Evolutionary conservation across 2,797 vertebrate species (phyloP).

Genomic region (Carduelis carduelis): DNA sequence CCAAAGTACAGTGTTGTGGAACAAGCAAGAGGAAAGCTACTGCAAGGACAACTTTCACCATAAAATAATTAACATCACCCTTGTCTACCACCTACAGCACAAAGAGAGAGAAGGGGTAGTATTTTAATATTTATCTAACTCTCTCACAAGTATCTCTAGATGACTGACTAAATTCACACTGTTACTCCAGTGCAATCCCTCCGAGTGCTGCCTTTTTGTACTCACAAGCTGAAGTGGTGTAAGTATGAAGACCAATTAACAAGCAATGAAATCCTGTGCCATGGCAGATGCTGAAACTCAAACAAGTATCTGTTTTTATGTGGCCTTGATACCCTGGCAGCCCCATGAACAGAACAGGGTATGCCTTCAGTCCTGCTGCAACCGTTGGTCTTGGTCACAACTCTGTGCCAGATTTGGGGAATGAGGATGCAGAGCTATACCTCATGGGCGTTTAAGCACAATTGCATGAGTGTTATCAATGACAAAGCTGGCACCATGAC

Average conservation of each 20-base stretch:
- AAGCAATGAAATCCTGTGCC: neutral
- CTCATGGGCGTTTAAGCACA: neutral
- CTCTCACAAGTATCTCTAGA: neutral
- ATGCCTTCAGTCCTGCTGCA: neutral
- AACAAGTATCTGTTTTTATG: neutral
- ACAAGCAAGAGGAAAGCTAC: neutral
- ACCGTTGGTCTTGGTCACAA: accelerated
- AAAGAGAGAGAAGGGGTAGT: neutral
- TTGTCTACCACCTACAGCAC: neutral
- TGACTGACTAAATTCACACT: neutral
- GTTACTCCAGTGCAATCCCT: neutral
- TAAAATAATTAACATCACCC: neutral
- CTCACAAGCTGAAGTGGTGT: neutral
- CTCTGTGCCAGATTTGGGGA: neutral
- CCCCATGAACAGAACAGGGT: neutral
- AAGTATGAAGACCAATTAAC: neutral
- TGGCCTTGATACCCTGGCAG: neutral
- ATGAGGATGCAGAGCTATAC: neutral
- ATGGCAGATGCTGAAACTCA: neutral
- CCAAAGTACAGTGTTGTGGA: neutral
- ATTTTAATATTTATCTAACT: neutral
- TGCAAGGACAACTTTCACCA: neutral
- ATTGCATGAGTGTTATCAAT: neutral
- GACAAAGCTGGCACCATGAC: neutral
- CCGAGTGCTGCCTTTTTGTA: neutral